Base-by-base conservation (phyloP, 2,888 invertebrate species). In the Anticlea derivata region DNA sequence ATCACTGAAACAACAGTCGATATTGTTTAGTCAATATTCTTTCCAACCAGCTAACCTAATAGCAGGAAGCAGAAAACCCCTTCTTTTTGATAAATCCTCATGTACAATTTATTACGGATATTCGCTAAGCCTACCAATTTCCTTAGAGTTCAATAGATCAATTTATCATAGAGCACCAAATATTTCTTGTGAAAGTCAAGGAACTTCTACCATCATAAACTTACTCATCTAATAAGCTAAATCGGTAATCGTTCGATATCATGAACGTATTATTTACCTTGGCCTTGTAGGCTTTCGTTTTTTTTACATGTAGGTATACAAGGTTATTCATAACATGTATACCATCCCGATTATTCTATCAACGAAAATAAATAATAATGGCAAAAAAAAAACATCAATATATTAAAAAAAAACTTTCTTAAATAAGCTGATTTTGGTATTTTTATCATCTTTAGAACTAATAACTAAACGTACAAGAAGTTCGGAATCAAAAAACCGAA, bases 61-160 rank as follows among this genome's bases (percentile, higher is more conserved):
- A 49, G 30, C 41, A 44, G 51, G 43, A 54, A 54, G 40, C 50
- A 40, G 49, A 53, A 55, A 50, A 55, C 45, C 44, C 40, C 43
- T 20, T 17, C 45, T 22, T 39, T 48, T 51, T 48, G 38, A 54
- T 51, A 47, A 37, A 37, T 48, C 41, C 48, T 51, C 49, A 35
- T 47, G 54, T 58, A 44, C 37, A 40, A 37, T 45, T 55, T 52
- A 26, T 35, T 50, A 43, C 41, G 49, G 47, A 58, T 55, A 50
- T 38, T 22, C 46, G 35, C 37, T 55, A 43, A 37, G 27, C 35
- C 24, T 34, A 41, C 52, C 45, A 60, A 61, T 57, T 61, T 61
- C 54, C 58, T 58, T 45, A 31, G 37, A 55, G 55, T 44, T 45
- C 47, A 52, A 31, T 20, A 20, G 10, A 34, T 34, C 26, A n/a